phyloP scores from a whole-genome alignment of 2,888 invertebrate species.

The Heteropelma amictum region DNA sequence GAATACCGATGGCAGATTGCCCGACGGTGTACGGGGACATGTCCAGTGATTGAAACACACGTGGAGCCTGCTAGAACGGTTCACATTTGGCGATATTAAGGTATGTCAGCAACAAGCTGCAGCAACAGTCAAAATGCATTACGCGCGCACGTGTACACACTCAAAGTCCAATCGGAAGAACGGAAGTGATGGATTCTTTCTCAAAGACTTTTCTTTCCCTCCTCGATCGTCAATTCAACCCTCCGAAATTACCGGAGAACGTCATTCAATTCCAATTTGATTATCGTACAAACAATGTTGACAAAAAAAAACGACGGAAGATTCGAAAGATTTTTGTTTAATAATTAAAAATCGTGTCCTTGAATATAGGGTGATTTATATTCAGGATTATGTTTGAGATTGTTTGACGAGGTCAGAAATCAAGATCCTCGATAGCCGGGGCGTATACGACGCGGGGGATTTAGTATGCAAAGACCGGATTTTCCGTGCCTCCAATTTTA shows the following conservation, averaged over 20 bases:
- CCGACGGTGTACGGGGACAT: too few species aligned
- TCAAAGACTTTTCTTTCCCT: too few species aligned
- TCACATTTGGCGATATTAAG: slow-evolving; percentile 10
- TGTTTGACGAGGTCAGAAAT: neutral
- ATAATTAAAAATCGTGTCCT: neutral
- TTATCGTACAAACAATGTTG: too few species aligned
- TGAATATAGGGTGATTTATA: neutral
- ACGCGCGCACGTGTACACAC: neutral
- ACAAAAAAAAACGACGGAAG: too few species aligned
- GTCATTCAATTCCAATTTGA: too few species aligned
- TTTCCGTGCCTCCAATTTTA: slow-evolving; percentile 20
- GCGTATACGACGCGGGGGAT: slow-evolving; percentile 19
- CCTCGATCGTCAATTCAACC: too few species aligned
- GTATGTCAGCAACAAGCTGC: slow-evolving; percentile 21
- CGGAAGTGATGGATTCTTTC: too few species aligned
- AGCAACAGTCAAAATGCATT: neutral
- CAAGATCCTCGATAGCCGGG: slow-evolving; percentile 1
- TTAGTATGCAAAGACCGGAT: slow-evolving; percentile 46
- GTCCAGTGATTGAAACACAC: slow-evolving; percentile 23
- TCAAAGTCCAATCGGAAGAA: neutral
- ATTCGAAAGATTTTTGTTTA: neutral
- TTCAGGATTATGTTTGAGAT: neutral
- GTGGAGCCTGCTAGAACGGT: neutral
- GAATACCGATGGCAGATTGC: slow-evolving; percentile 20
- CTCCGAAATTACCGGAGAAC: too few species aligned